Evolutionary conservation across 2,888 invertebrate species (phyloP).

Genomic region (Drosophila nr. medialis): DNA sequence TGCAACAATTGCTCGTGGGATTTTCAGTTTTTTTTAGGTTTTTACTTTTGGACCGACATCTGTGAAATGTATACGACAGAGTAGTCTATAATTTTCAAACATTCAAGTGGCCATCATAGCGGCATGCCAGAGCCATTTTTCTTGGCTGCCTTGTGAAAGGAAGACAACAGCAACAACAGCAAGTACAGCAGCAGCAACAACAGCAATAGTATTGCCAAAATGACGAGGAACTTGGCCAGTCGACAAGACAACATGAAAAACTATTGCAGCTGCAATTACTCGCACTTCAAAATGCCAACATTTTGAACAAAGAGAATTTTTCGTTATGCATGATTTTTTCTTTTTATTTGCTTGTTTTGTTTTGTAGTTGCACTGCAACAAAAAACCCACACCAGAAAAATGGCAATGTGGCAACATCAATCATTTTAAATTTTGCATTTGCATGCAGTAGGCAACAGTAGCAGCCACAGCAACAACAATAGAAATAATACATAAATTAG

Average conservation of each 20-base stretch:
- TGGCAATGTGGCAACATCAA: slow-evolving; percentile 73
- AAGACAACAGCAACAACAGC: slow-evolving; percentile 48
- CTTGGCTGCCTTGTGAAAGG: slow-evolving; percentile 69
- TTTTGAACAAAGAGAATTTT: slow-evolving; percentile 77
- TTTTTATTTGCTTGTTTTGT: slow-evolving; percentile 17
- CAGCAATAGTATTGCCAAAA: slow-evolving; percentile 63
- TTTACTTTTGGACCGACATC: slow-evolving; percentile 56
- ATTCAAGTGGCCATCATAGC: slow-evolving; percentile 73
- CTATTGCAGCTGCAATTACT: slow-evolving; percentile 80
- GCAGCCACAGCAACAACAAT: slow-evolving; percentile 17
- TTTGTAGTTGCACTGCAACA: slow-evolving; percentile 4
- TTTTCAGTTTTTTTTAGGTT: slow-evolving; percentile 43
- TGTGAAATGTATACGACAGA: slow-evolving; percentile 63
- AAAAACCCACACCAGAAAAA: slow-evolving; percentile 41
- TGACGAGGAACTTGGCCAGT: slow-evolving; percentile 61
- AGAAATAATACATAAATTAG: slow-evolving; percentile 69
- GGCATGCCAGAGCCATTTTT: slow-evolving; percentile 69
- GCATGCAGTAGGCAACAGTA: slow-evolving; percentile 48
- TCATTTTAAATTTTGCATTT: slow-evolving; percentile 68
- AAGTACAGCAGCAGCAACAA: slow-evolving; percentile 17
- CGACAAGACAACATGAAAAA: slow-evolving; percentile 69
- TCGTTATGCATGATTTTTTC: slow-evolving; percentile 54
- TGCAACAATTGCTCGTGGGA: slow-evolving; percentile 46
- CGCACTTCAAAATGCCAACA: slow-evolving; percentile 79
- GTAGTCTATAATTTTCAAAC: slow-evolving; percentile 71